Conservation (phyloP, 2,888 invertebrate species). For the Antheraea yamamai region DNA sequence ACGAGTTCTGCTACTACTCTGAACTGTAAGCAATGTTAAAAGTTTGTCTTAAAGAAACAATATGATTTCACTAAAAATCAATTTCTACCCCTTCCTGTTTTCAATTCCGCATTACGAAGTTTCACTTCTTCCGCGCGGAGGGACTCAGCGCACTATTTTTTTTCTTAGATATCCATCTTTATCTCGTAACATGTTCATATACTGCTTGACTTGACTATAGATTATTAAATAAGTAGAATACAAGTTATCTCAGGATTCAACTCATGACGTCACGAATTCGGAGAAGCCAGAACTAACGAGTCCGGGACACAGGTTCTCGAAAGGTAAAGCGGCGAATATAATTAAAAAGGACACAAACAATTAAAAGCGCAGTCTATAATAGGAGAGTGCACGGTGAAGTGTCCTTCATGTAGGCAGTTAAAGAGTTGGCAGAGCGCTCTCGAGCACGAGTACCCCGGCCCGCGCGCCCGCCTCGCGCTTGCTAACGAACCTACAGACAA, state of each 20-base stretch:
- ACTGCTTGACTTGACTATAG: background rate
- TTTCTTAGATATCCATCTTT: background rate
- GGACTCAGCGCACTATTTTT: too few relatives aligned
- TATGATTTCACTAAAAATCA: too few relatives aligned
- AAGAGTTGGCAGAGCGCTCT: conserved; percentile 80
- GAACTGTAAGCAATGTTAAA: too few relatives aligned
- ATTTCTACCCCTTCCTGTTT: too few relatives aligned
- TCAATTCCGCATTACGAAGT: too few relatives aligned
- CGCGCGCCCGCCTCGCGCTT: conserved; percentile 67
- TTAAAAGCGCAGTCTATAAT: conserved; percentile 82
- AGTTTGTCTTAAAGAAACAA: too few relatives aligned
- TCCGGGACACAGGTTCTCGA: background rate
- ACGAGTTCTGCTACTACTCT: too few relatives aligned
- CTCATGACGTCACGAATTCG: background rate
- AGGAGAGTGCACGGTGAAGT: conserved; percentile 76
- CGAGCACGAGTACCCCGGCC: conserved; percentile 66
- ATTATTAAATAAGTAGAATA: background rate
- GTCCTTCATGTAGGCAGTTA: conserved; percentile 82
- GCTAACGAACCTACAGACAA: conserved; percentile 78
- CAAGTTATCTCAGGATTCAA: background rate
- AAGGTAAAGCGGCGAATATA: conserved; percentile 65
- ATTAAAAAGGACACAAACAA: conserved; percentile 78
- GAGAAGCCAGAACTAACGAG: conserved; percentile 5
- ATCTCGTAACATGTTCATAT: background rate
- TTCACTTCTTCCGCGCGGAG: too few relatives aligned